phyloP scores from a whole-genome alignment of 2,888 invertebrate species.

The Nezara viridula region DNA sequence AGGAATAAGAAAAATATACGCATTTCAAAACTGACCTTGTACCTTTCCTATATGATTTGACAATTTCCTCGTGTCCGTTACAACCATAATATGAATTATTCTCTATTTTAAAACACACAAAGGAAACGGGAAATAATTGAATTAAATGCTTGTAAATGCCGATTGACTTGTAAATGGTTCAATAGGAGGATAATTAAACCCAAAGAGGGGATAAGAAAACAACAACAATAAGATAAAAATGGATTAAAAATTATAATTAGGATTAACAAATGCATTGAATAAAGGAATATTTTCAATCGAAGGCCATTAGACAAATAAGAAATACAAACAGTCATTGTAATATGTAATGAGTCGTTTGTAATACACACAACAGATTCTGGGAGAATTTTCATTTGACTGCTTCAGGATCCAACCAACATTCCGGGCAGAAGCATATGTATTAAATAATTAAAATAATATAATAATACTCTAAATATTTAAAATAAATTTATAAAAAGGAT shows the following conservation, averaged over 20 bases:
- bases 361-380: background rate
- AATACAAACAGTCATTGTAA: constrained; percentile 47
- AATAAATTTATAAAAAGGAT: too few relatives aligned
- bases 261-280: constrained; percentile 30
- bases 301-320: constrained; percentile 46
- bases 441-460: background rate
- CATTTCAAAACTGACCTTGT: constrained; percentile 18
- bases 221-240: constrained; percentile 15
- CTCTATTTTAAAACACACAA: constrained; percentile 18
- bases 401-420: background rate
- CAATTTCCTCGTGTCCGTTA: background rate
- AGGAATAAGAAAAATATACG: background rate
- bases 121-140: constrained; percentile 31
- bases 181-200: background rate
- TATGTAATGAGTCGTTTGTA: background rate
- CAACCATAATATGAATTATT: constrained; percentile 6
- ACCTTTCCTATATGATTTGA: constrained; percentile 37
- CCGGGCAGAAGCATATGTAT: background rate
- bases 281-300: constrained; percentile 39
- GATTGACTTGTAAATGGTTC: constrained; percentile 20
- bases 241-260: constrained; percentile 51
- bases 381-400: background rate
- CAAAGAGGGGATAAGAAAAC: background rate
- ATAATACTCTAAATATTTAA: background rate
- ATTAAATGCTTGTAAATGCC: constrained; percentile 26